Conservation (phyloP, 1,140 invertebrate species). For the Sycophila sp. region DNA sequence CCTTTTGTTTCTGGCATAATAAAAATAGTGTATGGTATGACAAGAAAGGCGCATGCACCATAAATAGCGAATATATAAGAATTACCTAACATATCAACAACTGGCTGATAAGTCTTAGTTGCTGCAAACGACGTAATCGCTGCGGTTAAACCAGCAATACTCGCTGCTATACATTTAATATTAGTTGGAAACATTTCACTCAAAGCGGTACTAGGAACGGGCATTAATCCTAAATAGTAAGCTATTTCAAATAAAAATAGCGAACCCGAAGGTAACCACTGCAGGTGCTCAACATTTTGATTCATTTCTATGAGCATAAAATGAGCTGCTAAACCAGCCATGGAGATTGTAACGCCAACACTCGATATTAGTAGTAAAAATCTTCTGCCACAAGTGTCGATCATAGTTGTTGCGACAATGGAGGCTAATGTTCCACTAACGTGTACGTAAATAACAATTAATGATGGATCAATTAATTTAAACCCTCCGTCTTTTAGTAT, state of each 20-base stretch:
- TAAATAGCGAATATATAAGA: conserved; percentile 40
- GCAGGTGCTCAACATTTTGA: conserved; percentile 53
- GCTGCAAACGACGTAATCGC: conserved; percentile 77
- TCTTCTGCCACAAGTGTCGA: conserved; percentile 77
- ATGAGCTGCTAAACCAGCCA: conserved; percentile 70
- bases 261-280: conserved; percentile 41
- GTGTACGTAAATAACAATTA: conserved; percentile 74
- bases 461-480: conserved; percentile 57
- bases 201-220: conserved; percentile 76
- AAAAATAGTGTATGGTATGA: conserved; percentile 72
- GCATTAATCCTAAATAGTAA: conserved; percentile 70
- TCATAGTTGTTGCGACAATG: conserved; percentile 69
- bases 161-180: conserved; percentile 73
- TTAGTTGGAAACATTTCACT: conserved; percentile 79
- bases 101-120: conserved; percentile 76
- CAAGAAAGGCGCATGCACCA: conserved; percentile 55
- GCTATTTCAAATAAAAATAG: conserved; percentile 33
- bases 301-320: conserved; percentile 69
- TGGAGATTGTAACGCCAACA: conserved; percentile 64
- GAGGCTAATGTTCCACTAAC: conserved; percentile 69
- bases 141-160: conserved; percentile 75
- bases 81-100: conserved; percentile 68
- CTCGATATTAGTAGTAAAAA: conserved; percentile 72
- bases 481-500: conserved; percentile 74
- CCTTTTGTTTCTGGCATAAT: conserved; percentile 84